phyloP scores from a whole-genome alignment of 1,140 invertebrate species.

The Halotydeus destructor region DNA sequence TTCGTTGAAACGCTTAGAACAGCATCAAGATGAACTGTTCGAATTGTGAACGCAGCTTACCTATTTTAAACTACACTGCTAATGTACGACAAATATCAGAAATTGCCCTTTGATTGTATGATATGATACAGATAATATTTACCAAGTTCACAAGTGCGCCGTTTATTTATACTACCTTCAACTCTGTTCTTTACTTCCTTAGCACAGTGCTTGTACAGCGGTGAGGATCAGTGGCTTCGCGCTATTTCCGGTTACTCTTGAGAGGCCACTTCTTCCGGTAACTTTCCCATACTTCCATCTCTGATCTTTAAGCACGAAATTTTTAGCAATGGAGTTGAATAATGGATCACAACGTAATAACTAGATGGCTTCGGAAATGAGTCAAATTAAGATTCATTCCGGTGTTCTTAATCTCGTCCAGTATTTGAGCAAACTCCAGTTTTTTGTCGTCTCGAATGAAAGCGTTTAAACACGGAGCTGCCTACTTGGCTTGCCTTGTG shows the following conservation, averaged over 20 bases:
- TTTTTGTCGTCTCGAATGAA: constrained; percentile 47
- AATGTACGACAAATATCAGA: background rate
- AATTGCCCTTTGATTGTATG: background rate
- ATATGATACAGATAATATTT: background rate
- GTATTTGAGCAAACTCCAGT: constrained; percentile 58
- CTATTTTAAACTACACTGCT: background rate
- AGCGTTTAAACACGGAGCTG: constrained; percentile 66
- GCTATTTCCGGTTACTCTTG: constrained; percentile 12
- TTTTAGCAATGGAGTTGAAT: constrained; percentile 82
- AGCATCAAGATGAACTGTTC: constrained; percentile 65
- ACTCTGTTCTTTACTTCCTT: background rate
- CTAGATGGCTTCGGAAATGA: constrained; percentile 75
- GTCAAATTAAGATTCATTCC: constrained; percentile 48
- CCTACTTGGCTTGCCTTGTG: constrained; percentile 86
- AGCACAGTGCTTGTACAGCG: no score
- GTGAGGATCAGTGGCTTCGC: constrained; percentile 6
- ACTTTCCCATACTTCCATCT: no score
- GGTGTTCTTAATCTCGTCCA: constrained; percentile 32
- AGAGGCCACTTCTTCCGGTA: constrained; percentile 8
- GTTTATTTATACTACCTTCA: background rate
- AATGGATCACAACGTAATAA: constrained; percentile 66
- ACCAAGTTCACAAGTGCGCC: background rate
- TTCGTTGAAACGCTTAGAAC: constrained; percentile 52
- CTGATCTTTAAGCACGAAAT: constrained; percentile 63
- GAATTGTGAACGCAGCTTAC: constrained; percentile 48